phyloP scores from a whole-genome alignment of 2,113 vertebrate species.

The Poicephalus gulielmi region DNA sequence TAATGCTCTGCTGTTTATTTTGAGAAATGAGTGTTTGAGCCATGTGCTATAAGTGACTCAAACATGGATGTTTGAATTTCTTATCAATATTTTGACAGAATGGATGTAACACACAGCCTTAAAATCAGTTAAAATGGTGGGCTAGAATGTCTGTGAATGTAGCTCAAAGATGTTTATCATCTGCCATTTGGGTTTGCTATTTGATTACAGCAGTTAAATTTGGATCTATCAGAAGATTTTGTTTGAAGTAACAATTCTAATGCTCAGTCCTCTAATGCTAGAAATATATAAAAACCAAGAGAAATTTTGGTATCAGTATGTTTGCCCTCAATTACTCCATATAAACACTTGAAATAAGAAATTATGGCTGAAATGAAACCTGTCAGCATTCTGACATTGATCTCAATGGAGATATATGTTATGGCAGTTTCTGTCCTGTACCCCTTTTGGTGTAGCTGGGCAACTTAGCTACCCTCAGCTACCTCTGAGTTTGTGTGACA shows the following conservation, averaged over 20 bases:
- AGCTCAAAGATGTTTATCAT: not conserved
- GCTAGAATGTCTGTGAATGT: not conserved
- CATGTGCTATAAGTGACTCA: slow-evolving; percentile 1
- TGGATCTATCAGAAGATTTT: not conserved
- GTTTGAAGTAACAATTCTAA: not conserved
- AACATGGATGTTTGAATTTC: not conserved
- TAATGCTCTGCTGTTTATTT: not conserved
- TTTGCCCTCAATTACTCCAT: not conserved
- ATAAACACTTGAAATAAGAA: not conserved
- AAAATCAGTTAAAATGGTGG: not conserved
- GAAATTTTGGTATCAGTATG: not conserved
- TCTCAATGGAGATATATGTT: not conserved
- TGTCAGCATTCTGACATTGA: not conserved
- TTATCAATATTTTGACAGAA: slow-evolving; percentile 41
- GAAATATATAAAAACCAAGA: not conserved
- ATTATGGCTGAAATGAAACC: not conserved
- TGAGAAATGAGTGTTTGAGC: not conserved
- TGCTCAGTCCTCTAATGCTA: not conserved
- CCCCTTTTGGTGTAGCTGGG: not conserved
- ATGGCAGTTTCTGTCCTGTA: not conserved
- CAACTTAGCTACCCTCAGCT: not conserved
- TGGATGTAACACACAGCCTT: not conserved
- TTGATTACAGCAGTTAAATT: not conserved
- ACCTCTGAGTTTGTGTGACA: not conserved
- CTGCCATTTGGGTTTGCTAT: not conserved